phyloP scores from a whole-genome alignment of 2,797 vertebrate genomes.

The Crotalus adamanteus region DNA sequence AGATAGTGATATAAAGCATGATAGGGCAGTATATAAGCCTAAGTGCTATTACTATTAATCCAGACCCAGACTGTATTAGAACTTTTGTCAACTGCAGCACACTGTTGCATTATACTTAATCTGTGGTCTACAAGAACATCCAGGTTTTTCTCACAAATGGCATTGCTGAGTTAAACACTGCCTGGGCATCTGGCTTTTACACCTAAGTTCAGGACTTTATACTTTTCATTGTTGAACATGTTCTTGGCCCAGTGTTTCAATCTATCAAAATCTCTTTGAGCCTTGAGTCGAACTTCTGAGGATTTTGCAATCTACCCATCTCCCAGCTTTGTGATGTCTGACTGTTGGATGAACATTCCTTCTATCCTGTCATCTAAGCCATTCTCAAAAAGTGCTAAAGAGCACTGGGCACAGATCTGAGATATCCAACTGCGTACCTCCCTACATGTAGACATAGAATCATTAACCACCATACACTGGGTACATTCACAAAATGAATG shows the following conservation, averaged over 20 bases:
- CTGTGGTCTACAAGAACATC: neutral
- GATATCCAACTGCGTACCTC: neutral
- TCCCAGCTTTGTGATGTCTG: neutral
- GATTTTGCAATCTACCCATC: neutral
- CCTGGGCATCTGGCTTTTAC: neutral
- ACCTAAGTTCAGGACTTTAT: neutral
- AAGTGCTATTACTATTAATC: neutral
- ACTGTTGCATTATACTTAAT: neutral
- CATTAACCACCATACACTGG: neutral
- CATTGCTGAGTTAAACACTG: neutral
- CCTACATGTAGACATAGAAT: neutral
- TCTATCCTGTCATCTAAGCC: neutral
- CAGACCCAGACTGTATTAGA: neutral
- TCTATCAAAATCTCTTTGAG: neutral
- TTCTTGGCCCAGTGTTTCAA: neutral
- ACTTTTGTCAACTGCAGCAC: neutral
- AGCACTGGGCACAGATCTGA: neutral
- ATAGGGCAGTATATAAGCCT: neutral
- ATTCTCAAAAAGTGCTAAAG: neutral
- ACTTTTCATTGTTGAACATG: neutral
- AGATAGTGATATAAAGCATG: neutral
- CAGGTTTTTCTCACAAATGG: neutral
- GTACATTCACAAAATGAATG: neutral
- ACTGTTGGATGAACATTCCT: neutral
- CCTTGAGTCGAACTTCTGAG: neutral